A percentile compares a stretch with the other conserved stretches of the same genome.
These are phyloP conservation scores for Odontomachus brunneus DNA, from an alignment of 1,140 invertebrate genomes.

Conservation along the genomic window DNA sequence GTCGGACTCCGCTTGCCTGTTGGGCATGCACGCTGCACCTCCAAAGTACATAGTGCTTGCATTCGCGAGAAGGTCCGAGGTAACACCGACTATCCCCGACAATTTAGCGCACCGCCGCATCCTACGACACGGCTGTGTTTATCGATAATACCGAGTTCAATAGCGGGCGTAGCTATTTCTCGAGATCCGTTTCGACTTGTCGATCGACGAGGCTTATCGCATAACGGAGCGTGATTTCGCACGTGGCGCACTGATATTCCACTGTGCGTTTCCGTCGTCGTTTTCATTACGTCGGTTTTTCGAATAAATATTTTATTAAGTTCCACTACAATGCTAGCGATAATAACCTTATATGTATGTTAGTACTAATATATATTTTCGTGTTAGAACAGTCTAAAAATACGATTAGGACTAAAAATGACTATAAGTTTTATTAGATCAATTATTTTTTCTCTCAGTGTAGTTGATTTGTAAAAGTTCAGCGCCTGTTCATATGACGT, in stretches of 20 bases:
- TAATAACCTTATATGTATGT: too few species aligned
- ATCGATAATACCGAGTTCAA: slow-evolving; percentile 46
- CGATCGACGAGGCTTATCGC: slow-evolving; percentile 42
- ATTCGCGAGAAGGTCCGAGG: slow-evolving; percentile 38
- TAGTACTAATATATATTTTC: too few species aligned
- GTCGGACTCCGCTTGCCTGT: slow-evolving; percentile 34
- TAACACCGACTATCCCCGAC: slow-evolving; percentile 58
- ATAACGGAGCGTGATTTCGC: slow-evolving; percentile 21
- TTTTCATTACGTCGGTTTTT: too few species aligned
- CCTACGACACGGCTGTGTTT: slow-evolving; percentile 51
- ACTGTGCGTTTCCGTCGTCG: neutral
- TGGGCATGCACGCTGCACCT: slow-evolving; percentile 53
- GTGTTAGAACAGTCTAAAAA: too few species aligned
- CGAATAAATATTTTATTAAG: too few species aligned
- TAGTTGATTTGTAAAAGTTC: too few species aligned
- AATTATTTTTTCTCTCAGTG: too few species aligned
- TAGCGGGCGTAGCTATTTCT: slow-evolving; percentile 51
- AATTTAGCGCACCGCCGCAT: slow-evolving; percentile 54
- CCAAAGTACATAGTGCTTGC: slow-evolving; percentile 23
- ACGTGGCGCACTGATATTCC: neutral
- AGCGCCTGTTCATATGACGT: too few species aligned
- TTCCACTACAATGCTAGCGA: too few species aligned
- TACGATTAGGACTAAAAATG: too few species aligned
- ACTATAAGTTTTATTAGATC: too few species aligned
- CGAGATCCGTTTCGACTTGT: slow-evolving; percentile 58